Base-by-base conservation (phyloP, 2,113 vertebrate genomes). In the Taurulus bubalis region DNA sequence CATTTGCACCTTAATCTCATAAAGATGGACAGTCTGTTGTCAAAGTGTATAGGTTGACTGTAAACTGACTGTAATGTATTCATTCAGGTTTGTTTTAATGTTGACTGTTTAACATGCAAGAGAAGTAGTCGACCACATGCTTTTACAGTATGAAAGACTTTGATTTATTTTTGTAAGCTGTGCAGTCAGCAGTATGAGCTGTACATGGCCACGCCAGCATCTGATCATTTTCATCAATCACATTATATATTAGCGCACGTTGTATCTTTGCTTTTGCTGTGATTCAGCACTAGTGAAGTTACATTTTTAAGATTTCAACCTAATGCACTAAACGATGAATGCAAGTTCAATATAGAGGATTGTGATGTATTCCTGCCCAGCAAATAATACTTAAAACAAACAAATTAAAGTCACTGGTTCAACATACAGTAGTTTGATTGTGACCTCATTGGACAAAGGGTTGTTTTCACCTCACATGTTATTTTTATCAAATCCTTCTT, bases 161-260 rank as follows among this genome's bases (percentile, higher is more conserved):
- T 56, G 74, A 82, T 82, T 75, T 83, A 77, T 75, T 63, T 62
- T 32, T 53, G 14, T 58, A 75, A 71, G 32, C 36, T 67, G 69
- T 71, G 58, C 59, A 84, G 53, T 83, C 73, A 83, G 69, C 72
- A 67, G 40, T 64, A 15, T 76, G 71, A 49, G 56, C 22, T 18
- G 28, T 24, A 64, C 42, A 10, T 49, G 40, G 45, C 24, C 59
- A 36, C 26, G 34, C 20, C 70, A 55, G 53, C 36, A 51, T 68
- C 30, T 66, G 32, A 64, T 71, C 6, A 78, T 62, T 80, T 80
- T 85, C 51, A 64, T 80, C 53, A 38, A 28, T 80, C n/a, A 40
- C 15, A 53, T 66, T 78, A 7, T 12, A 20, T 60, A 62, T 30
- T 63, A n/a, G 62, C 2, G 0, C 2, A 22, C 18, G 42, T 28